Conservation (phyloP, 2,888 invertebrate genomes). For the Agonopterix arenella region DNA sequence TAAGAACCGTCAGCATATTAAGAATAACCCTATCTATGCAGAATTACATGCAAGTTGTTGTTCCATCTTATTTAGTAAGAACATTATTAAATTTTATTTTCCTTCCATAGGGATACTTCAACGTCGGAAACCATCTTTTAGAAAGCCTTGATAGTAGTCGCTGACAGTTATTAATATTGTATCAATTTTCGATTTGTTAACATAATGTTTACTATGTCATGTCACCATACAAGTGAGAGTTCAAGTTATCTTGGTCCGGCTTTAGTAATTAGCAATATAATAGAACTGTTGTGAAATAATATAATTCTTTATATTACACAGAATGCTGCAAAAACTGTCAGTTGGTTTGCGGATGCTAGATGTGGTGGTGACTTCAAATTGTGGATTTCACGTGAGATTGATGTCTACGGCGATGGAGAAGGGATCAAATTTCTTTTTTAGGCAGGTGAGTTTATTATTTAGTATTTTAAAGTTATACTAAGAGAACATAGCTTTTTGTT, state of each 20-base stretch:
- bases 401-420: slow-evolving; percentile 34
- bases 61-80: too few relatives aligned
- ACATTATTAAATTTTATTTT: too few relatives aligned
- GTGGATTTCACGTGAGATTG: slow-evolving; percentile 19
- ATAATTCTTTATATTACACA: slow-evolving; percentile 12
- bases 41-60: too few relatives aligned
- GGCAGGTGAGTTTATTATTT: slow-evolving; percentile 43
- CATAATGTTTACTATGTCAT: background rate
- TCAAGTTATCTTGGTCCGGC: too few relatives aligned
- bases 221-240: background rate
- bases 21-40: too few relatives aligned
- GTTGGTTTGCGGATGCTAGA: slow-evolving; percentile 27
- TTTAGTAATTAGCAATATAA: background rate
- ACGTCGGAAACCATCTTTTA: too few relatives aligned
- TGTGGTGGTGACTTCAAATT: slow-evolving; percentile 14
- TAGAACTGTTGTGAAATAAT: slow-evolving; percentile 2
- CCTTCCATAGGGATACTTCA: too few relatives aligned
- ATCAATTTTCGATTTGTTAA: too few relatives aligned
- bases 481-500: too few relatives aligned
- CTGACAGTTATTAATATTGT: too few relatives aligned
- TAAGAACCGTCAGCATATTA: too few relatives aligned
- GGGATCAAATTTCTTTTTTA: slow-evolving; percentile 52
- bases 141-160: too few relatives aligned
- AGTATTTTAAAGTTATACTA: background rate
- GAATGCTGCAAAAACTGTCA: slow-evolving; percentile 42